Evolutionary conservation across 2,797 vertebrate genomes (phyloP), one percentile per base, ranked within the genome.

Genomic region (Danio albolineatus): DNA sequence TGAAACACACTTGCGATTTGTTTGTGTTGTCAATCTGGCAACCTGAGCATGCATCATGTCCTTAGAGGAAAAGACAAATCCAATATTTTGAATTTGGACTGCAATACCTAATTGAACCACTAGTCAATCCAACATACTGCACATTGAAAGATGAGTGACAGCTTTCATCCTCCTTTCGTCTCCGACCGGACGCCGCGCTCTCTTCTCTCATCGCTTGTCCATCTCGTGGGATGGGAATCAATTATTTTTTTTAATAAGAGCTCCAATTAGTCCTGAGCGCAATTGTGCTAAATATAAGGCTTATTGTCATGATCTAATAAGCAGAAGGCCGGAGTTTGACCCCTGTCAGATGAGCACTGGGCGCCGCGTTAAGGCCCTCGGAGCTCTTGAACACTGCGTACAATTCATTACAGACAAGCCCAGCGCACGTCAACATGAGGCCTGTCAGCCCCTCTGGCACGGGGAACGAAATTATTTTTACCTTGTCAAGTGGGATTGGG

Each of bases 261-360:
- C 43, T 83, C 62, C 73, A 85, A 83, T 86, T 83, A 84, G 71
- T 48, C 16, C 41, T 43, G 51, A 62, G 71, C 54, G 66, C 73
- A 64, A 49, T 76, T 76, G 69, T 71, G 53, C 85, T 84, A 86
- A 86, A 84, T 84, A 85, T 86, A 88, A 85, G 76, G 66, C 65
- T 80, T 82, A 81, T 66, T 86, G 81, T 83, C 82, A 80, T 85
- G 73, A 86, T 84, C 78, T 81, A 83, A 83, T 86, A 82, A 86
- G 76, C 66, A 81, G 75, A 57, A 75, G 73, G 46, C 81, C 53
- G 41, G 51, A 60, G 67, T 61, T 70, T 85, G 83, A 84, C 78
- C 83, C 73, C 74, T 81, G 80, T 84, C 82, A 80, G 61, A 56
- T 73, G 83, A 70, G 59, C 19, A 39, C 14, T 61, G 41, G n/a